Percentiles rank a stretch among this genome's conserved stretches.
phyloP scores from a whole-genome alignment of 2,797 vertebrate genomes.

The Ambastaia sidthimunki region DNA sequence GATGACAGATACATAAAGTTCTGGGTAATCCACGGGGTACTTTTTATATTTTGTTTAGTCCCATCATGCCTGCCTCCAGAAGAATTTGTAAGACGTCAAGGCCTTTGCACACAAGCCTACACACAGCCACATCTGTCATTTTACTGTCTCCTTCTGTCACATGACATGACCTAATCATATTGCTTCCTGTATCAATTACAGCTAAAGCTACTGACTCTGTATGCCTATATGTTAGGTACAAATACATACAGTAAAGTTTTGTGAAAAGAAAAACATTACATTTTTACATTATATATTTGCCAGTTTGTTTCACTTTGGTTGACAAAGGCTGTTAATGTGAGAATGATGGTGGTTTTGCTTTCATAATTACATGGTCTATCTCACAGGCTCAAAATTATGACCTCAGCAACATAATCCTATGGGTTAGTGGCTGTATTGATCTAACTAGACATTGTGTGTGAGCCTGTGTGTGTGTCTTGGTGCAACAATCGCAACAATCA shows the following conservation, averaged over 20 bases:
- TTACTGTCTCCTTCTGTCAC: slow-evolving; percentile 1
- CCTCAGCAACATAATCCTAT: slow-evolving; percentile 9
- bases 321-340: background rate
- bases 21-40: background rate
- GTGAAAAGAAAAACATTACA: background rate
- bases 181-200: slow-evolving; percentile 11
- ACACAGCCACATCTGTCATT: background rate
- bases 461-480: background rate
- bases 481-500: background rate
- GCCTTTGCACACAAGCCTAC: background rate
- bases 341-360: background rate
- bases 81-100: background rate
- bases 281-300: too few relatives aligned
- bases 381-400: background rate
- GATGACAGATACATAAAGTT: background rate
- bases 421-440: background rate
- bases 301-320: background rate
- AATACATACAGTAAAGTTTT: background rate
- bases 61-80: background rate
- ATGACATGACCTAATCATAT: slow-evolving; percentile 33
- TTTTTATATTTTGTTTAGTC: background rate
- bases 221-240: background rate
- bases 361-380: background rate
- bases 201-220: slow-evolving; percentile 4
- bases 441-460: background rate